phyloP scores from a whole-genome alignment of 1,140 invertebrate genomes.

The Eriosoma lanigerum region DNA sequence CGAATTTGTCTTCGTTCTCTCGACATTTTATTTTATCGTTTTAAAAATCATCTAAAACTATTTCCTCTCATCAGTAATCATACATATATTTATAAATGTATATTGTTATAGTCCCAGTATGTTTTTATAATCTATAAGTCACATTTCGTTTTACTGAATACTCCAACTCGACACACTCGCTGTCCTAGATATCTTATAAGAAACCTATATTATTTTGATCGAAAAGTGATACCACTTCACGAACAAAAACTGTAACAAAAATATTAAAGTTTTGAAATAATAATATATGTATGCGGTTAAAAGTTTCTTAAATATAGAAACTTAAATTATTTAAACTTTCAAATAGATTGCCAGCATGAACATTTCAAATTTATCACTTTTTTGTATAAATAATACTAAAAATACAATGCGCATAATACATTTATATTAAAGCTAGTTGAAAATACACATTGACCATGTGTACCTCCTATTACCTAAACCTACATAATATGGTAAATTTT shows the following conservation, averaged over 20 bases:
- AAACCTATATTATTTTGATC: neutral
- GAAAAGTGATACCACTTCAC: neutral
- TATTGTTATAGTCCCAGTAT: too few relatives aligned
- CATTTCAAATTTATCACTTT: neutral
- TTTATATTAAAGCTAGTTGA: neutral
- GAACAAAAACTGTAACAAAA: neutral
- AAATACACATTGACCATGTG: neutral
- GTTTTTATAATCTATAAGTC: too few relatives aligned
- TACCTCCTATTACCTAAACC: neutral
- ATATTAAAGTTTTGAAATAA: neutral
- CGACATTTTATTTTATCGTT: too few relatives aligned
- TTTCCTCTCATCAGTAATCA: too few relatives aligned
- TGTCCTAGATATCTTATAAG: too few relatives aligned
- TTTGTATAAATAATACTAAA: too few relatives aligned
- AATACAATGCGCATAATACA: neutral
- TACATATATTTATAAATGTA: too few relatives aligned
- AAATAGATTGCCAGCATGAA: neutral
- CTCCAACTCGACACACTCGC: too few relatives aligned
- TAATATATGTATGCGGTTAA: neutral
- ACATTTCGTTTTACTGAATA: too few relatives aligned
- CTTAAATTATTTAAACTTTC: conserved; percentile 30
- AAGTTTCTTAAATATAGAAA: conserved; percentile 7
- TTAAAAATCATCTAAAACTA: too few relatives aligned
- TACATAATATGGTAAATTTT: neutral
- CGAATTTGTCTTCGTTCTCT: too few relatives aligned